Conservation (phyloP, 2,113 vertebrate genomes). For the Percina caprodes region DNA sequence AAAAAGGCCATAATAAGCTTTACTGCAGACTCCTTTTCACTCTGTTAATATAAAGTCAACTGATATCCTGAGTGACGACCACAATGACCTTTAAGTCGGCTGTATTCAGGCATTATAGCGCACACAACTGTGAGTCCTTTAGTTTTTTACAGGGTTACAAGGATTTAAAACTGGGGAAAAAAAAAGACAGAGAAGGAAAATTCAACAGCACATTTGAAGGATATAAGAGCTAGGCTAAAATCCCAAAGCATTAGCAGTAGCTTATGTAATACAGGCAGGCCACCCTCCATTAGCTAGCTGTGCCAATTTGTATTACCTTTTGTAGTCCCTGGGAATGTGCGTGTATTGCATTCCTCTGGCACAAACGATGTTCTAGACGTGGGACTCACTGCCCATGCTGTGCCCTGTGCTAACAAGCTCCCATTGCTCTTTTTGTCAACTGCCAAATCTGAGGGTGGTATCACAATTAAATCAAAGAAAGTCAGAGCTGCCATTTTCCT, state of each 20-base stretch:
- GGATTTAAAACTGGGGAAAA: not conserved
- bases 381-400: conserved; percentile 18
- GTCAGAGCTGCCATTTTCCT: conserved; percentile 3
- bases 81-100: not conserved
- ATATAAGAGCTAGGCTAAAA: conserved; percentile 3
- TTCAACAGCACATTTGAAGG: conserved; percentile 8
- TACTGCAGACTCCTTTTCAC: not conserved
- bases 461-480: conserved; percentile 34
- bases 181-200: not conserved
- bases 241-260: not conserved
- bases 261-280: not conserved
- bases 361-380: conserved; percentile 44
- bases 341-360: conserved; percentile 37
- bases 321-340: conserved; percentile 34
- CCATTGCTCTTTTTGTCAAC: conserved; percentile 43
- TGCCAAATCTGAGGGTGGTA: conserved; percentile 40
- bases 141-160: not conserved
- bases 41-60: not conserved
- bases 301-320: conserved; percentile 43
- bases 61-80: not conserved
- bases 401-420: conserved; percentile 63
- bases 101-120: not conserved
- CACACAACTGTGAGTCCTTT: not conserved
- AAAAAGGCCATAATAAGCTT: conserved; percentile 7
- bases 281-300: conserved; percentile 6